Evolutionary conservation across 2,113 vertebrate genomes (phyloP).

Genomic region (Cyprinus carpio): DNA sequence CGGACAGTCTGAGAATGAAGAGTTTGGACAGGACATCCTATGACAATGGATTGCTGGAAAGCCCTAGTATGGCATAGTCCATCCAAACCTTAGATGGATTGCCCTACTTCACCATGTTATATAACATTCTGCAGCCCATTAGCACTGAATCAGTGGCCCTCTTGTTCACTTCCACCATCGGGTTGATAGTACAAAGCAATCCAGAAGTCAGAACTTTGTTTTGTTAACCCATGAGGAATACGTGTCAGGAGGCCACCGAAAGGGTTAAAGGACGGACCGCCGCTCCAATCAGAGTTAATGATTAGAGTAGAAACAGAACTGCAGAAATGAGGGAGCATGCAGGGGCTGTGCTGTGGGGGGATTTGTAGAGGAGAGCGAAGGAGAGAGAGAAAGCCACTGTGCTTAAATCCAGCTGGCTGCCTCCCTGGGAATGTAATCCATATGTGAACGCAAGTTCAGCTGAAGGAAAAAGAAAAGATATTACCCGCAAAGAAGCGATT

Average conservation of each 20-base stretch:
- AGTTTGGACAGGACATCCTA: background rate
- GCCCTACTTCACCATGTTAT: constrained; percentile 36
- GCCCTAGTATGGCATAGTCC: background rate
- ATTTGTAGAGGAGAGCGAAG: background rate
- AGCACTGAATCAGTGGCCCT: constrained; percentile 14
- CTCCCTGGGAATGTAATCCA: constrained; percentile 64
- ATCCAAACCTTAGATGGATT: constrained; percentile 15
- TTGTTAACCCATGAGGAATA: background rate
- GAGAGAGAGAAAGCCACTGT: constrained; percentile 33
- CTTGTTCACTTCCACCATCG: constrained; percentile 10
- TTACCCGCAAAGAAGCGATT: constrained; percentile 58
- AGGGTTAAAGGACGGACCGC: constrained; percentile 51
- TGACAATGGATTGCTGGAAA: background rate
- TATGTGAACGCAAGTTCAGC: constrained; percentile 61
- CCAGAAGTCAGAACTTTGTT: constrained; percentile 16
- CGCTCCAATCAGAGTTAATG: constrained; percentile 56
- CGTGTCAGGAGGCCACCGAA: background rate
- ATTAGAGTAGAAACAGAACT: constrained; percentile 53
- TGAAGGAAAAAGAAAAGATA: constrained; percentile 60
- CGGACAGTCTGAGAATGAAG: background rate
- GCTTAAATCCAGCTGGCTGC: constrained; percentile 59
- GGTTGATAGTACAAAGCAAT: background rate
- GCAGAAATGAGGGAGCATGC: constrained; percentile 47
- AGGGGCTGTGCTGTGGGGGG: constrained; percentile 34
- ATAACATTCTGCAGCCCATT: constrained; percentile 48